Conservation (phyloP, 2,888 invertebrate genomes). For the Eumerus sabulonum region DNA sequence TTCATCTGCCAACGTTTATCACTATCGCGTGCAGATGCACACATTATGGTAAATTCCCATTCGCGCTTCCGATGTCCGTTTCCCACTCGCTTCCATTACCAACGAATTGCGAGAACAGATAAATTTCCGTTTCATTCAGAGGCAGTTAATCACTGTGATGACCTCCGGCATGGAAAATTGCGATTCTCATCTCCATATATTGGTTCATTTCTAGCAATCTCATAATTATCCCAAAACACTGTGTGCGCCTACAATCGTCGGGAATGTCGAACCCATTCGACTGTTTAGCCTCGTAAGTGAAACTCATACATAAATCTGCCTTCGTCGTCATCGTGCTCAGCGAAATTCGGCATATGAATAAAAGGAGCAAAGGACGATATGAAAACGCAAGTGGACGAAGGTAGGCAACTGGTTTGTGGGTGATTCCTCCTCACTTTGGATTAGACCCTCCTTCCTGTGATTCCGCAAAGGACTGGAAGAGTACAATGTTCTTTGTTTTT, state of each 20-base stretch:
- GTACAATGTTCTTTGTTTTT: too few relatives aligned
- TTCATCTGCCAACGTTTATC: too few relatives aligned
- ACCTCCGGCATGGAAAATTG: conserved; percentile 25
- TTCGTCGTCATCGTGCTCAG: background rate
- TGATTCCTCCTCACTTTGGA: too few relatives aligned
- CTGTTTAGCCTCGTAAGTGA: conserved; percentile 28
- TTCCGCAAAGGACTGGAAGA: too few relatives aligned
- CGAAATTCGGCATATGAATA: too few relatives aligned
- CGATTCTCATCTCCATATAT: conserved; percentile 25
- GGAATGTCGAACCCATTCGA: conserved; percentile 42
- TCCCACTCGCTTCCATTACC: conserved; percentile 29
- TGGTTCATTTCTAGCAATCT: conserved; percentile 43
- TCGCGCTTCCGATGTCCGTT: conserved; percentile 37
- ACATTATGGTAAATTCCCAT: conserved; percentile 9
- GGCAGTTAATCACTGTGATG: conserved; percentile 48
- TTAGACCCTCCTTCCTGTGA: too few relatives aligned
- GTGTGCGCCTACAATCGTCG: conserved; percentile 16
- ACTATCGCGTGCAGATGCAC: too few relatives aligned
- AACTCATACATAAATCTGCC: conserved; percentile 54
- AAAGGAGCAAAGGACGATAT: too few relatives aligned
- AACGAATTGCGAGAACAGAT: conserved; percentile 38
- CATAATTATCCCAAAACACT: conserved; percentile 47
- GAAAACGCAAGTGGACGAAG: too few relatives aligned
- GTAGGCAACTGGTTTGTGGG: too few relatives aligned
- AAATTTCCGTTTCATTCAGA: conserved; percentile 56